These are phyloP conservation scores for Calliopum simillimum DNA, from an alignment of 2,888 invertebrate species.

Conservation along the genomic window DNA sequence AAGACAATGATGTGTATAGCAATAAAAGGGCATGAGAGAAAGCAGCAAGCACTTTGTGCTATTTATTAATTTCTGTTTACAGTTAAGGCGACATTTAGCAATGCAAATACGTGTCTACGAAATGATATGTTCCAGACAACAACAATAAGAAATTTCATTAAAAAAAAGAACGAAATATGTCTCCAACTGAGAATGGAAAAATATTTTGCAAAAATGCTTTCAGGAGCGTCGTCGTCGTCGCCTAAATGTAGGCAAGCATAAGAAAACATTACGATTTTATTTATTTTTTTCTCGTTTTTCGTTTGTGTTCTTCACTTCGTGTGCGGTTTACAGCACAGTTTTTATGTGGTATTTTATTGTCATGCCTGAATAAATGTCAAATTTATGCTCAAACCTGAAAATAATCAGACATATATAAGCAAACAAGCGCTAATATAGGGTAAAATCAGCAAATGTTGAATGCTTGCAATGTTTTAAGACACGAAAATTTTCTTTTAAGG, in stretches of 20 bases:
- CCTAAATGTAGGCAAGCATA: slow-evolving; percentile 18
- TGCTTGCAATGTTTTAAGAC: too few relatives aligned
- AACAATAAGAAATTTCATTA: background rate
- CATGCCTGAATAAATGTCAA: slow-evolving; percentile 46
- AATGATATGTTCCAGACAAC: too few relatives aligned
- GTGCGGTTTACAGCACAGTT: background rate
- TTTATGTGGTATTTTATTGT: slow-evolving; percentile 46
- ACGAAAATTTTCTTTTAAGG: too few relatives aligned
- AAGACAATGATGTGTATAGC: too few relatives aligned
- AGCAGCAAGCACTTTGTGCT: too few relatives aligned
- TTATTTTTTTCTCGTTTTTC: background rate
- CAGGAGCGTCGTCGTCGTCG: background rate
- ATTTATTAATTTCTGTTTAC: too few relatives aligned
- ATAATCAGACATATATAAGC: too few relatives aligned
- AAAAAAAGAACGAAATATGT: background rate
- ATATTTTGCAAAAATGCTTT: slow-evolving; percentile 6
- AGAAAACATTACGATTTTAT: background rate
- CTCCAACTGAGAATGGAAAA: background rate
- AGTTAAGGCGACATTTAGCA: too few relatives aligned
- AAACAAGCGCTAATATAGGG: too few relatives aligned
- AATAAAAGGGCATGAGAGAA: too few relatives aligned
- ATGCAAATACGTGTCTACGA: too few relatives aligned
- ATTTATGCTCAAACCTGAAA: slow-evolving; percentile 30
- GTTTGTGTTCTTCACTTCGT: background rate
- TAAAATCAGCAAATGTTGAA: too few relatives aligned